Base-by-base conservation (phyloP, 2,113 vertebrate species). In the Paramisgurnus dabryanus region DNA sequence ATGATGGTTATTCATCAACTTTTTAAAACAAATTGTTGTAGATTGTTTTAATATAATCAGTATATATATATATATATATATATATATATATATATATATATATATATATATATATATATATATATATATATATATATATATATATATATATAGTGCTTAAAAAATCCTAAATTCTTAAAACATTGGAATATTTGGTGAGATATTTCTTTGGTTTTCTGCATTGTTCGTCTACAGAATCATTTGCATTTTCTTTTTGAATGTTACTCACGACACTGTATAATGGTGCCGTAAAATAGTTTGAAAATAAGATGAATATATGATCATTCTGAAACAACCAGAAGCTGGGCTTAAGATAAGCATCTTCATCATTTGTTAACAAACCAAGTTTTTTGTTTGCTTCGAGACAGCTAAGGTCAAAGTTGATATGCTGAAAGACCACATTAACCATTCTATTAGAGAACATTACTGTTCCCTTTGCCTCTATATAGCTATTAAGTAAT, bases 401-500 rank as follows among this genome's bases (percentile, higher is more conserved):
- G 43, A 66, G 18, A 3, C 50, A 18, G 34, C 60, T 39, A 27
- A 72, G 66, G 69, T 70, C 81, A 78, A 61, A 13, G 47, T 27
- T 69, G 67, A 57, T 69, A 39, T 64, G 64, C 50, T 80, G 53
- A 74, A 70, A 55, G 55, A 69, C 69, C 22, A 66, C 53, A 86
- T 79, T 75, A 70, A 75, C 58, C 17, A 13, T 67, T 49, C 7
- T 74, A 70, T 84, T 76, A 43, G 68, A 74, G 50, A 60, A 61
- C 67, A 74, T 53, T 47, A 13, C 39, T 49, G 22, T 76, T 77
- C 13, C 15, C 67, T 67, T 83, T 43, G 45, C 67, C 66, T 82
- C 74, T 77, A 81, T 81, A 81, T 69, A 81, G 76, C 78, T 76
- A 83, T 84, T 88, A 81, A 83, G 76, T 82, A 63, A 86, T 84